Conservation (phyloP, 2,888 invertebrate genomes). For the Lepidocyrtoides sp. region DNA sequence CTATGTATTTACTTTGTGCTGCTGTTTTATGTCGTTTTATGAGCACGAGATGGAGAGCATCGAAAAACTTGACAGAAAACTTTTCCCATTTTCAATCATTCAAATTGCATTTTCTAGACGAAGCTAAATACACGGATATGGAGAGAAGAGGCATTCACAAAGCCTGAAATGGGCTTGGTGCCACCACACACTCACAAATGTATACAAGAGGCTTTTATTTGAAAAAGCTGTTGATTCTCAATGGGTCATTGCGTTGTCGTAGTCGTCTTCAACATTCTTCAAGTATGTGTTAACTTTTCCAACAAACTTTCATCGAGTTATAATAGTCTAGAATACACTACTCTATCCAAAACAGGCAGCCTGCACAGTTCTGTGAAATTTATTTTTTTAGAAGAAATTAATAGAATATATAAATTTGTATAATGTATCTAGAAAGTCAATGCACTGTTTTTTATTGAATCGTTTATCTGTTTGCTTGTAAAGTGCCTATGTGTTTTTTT, state of each 20-base stretch:
- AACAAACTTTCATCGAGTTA: not conserved
- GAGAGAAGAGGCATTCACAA: not conserved
- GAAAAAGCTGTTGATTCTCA: constrained; percentile 74
- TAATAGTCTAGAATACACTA: not conserved
- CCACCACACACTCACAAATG: not conserved
- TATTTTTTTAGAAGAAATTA: constrained; percentile 35
- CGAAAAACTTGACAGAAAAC: constrained; percentile 58
- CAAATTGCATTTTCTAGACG: constrained; percentile 53
- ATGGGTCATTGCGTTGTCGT: constrained; percentile 46
- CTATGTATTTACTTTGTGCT: constrained; percentile 20
- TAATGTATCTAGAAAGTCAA: not conserved
- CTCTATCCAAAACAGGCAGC: not conserved
- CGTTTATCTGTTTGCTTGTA: constrained; percentile 3
- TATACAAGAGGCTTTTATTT: constrained; percentile 13
- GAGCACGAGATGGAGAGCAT: not conserved
- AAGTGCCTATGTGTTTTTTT: not conserved
- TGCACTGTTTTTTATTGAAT: not conserved
- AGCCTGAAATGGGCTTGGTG: constrained; percentile 19
- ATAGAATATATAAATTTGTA: constrained; percentile 21
- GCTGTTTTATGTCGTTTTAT: constrained; percentile 1
- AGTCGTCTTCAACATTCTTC: not conserved
- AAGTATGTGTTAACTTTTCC: constrained; percentile 69
- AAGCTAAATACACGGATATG: not conserved
- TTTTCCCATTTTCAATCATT: constrained; percentile 78
- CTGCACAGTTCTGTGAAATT: not conserved